These are phyloP conservation scores for Glaucidium brasilianum DNA, from an alignment of 2,113 vertebrate species.

Conservation along the genomic window DNA sequence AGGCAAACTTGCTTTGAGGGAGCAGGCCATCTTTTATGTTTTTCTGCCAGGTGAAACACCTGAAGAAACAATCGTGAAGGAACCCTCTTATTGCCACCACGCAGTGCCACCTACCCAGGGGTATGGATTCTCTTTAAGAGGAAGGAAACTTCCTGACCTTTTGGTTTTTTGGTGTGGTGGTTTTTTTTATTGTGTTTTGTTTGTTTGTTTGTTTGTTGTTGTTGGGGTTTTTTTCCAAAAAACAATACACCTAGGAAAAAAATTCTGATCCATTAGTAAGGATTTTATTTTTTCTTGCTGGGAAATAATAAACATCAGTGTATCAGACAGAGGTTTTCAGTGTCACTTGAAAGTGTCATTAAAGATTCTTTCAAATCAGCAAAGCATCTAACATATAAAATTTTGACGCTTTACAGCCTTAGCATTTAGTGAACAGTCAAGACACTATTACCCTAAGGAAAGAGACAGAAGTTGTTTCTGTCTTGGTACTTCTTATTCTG, in stretches of 20 bases:
- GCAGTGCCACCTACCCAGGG: background rate
- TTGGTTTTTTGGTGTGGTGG: too few species aligned
- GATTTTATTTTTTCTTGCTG: background rate
- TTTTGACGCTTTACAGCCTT: background rate
- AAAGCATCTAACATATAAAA: background rate
- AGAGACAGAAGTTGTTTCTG: slow-evolving; percentile 29
- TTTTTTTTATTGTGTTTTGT: too few species aligned
- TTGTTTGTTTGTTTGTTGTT: background rate
- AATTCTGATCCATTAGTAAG: background rate
- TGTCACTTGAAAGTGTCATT: background rate
- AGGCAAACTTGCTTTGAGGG: background rate
- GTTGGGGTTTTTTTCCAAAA: too few species aligned
- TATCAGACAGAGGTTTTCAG: background rate
- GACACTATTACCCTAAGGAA: slow-evolving; percentile 6
- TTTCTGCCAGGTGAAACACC: background rate
- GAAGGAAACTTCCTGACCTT: background rate
- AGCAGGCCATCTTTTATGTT: accelerated
- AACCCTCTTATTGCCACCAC: background rate
- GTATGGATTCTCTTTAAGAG: background rate
- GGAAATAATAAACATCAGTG: background rate
- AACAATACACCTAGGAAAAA: background rate
- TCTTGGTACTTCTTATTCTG: slow-evolving; percentile 2
- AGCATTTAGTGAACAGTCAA: background rate
- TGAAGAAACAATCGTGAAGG: background rate
- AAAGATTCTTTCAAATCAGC: background rate